Evolutionary conservation across 2,888 invertebrate species (phyloP), one percentile per base, ranked within the genome.

Genomic region (Trisateles emortualis): DNA sequence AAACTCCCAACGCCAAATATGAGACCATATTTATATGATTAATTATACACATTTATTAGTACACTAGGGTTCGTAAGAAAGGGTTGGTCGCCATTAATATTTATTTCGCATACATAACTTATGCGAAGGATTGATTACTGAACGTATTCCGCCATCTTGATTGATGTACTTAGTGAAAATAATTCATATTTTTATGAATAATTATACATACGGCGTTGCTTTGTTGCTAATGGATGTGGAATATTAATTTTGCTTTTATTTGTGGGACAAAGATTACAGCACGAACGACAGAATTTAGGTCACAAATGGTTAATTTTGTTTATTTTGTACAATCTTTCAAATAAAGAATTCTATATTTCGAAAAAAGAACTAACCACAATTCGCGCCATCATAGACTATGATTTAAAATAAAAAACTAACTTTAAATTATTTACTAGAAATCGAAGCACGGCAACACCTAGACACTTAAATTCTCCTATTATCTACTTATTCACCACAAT

Each of bases 11-110:
- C 48, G 44, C 42, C 49, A 49, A 54, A 54, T 54, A 40, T 54
- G 48, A 63, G 62, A 81, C 78, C 84, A 82, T 84, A 87, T 84
- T 81, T 82, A 72, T 81, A 83, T 90, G 92, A 91, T 92, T 92
- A 92, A 92, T 92, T 88, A 86, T 84, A 83, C 81, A 83, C 90
- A 92, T 91, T 90, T 92, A 92, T 92, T 91, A 92, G 87, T 87
- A 81, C 86, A 89, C 88, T 87, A 80, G 83, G 87, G 87, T 70
- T 52, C 63, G 85, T 76, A 78, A 87, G 84, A 87, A 87, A 87
- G 91, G 92, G 90, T 88, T 87, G 85, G 77, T 68, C 77, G 81
- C 79, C 86, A 87, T 89, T 88, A 88, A 90, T 90, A 89, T 88
- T 88, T 88, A 89, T 90, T 87, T 84, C 83, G 86, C 83, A 87